Evolutionary conservation across 2,113 vertebrate genomes (phyloP).

Genomic region (Sinosuthora webbiana): DNA sequence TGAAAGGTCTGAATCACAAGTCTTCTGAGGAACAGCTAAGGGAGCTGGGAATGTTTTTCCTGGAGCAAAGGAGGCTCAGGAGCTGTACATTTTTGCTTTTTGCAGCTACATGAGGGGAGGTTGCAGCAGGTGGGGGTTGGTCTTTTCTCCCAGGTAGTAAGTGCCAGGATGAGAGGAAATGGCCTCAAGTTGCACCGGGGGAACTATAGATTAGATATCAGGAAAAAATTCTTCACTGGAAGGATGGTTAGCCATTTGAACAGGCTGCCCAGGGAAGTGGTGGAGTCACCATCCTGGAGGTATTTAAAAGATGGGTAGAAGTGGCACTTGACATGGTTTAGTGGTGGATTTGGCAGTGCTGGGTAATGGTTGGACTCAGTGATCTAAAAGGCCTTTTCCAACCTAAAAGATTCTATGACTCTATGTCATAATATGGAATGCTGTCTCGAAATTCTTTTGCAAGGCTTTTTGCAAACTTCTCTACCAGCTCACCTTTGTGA

Average conservation of each 20-base stretch:
- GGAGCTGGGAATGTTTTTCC: not conserved
- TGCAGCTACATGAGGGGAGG: fast-evolving
- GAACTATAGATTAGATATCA: not conserved
- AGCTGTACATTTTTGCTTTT: not conserved
- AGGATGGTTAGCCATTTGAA: not conserved
- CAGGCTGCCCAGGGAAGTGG: not conserved
- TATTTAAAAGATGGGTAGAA: not conserved
- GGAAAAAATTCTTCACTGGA: not conserved
- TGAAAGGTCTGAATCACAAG: not conserved
- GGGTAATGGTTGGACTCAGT: not conserved
- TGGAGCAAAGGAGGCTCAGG: not conserved
- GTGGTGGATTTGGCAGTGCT: not conserved
- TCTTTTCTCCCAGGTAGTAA: not conserved
- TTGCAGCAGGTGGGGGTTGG: not conserved
- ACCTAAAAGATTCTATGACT: not conserved
- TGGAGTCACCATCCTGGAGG: not conserved
- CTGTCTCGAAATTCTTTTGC: not conserved
- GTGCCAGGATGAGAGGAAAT: not conserved
- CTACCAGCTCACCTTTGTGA: not conserved
- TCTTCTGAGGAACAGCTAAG: not conserved
- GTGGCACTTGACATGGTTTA: not conserved
- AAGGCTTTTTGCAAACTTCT: not conserved
- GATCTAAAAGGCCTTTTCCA: not conserved
- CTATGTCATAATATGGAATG: not conserved
- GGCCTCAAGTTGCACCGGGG: not conserved